Base-by-base conservation (phyloP, 2,888 invertebrate species). In the Drosophila anceps region DNA sequence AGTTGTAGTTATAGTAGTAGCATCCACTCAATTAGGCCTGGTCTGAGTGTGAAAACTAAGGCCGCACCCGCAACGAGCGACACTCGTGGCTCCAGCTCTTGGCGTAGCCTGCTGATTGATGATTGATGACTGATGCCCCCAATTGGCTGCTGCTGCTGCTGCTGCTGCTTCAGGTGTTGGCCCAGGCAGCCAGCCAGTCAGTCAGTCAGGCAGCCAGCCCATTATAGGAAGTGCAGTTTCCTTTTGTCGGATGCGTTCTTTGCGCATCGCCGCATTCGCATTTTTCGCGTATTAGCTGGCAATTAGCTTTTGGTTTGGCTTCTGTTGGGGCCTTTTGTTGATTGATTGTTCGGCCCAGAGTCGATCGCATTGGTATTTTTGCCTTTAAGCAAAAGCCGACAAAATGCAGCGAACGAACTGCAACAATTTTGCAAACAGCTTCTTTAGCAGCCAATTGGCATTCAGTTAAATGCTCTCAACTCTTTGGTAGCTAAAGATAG, bases 141-240 rank as follows among this genome's bases (percentile, higher is more conserved):
- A 54, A 24, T 53, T 57, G 64, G 29, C 46, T 54, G 35, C 33
- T 20, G 33, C 44, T 37, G 2, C 13, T 48, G 50, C 24, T 35
- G 53, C 53, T 24, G 4, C 51, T 46, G 67, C 69, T 55, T 59
- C 84, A 81, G 86, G 71, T 69, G 63, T 43, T 66, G 24, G 61
- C 10, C 61, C 64, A 50, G 24, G 24, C 4, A 24, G 76, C 48
- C 29, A 51, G 13, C 12, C 15, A 20, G 50, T 0, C 63, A 50
- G 24, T 55, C 61, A 43, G 75, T 15, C 63, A 48, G 18, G 48
- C 63, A 50, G 76, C 44, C 31, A 35, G 35, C 51, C 48, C 51
- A 33, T 13, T 31, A 59, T 69, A 69, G 83, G 86, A 85, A 88
- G 88, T 88, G 69, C 72, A 59, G 83, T 59, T 82, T 85, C 85